phyloP scores from a whole-genome alignment of 2,888 invertebrate species.

The Aquatica leii region DNA sequence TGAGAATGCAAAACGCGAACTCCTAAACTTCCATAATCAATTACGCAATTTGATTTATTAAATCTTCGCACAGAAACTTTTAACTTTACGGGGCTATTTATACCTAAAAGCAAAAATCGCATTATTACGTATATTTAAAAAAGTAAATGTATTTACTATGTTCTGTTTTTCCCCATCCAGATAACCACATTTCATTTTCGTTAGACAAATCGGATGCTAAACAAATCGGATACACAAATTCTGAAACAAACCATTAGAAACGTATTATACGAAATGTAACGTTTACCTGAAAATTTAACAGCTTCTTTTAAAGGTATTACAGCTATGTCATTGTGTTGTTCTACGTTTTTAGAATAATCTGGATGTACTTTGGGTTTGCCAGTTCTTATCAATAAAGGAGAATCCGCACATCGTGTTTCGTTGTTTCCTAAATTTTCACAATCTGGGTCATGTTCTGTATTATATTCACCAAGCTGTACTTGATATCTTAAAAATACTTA shows the following conservation, averaged over 20 bases:
- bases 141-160: slow-evolving; percentile 41
- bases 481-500: slow-evolving; percentile 42
- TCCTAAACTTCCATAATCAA: slow-evolving; percentile 62
- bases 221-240: slow-evolving; percentile 56
- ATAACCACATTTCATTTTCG: slow-evolving; percentile 51
- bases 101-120: slow-evolving; percentile 41
- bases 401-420: slow-evolving; percentile 57
- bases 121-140: neutral
- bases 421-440: slow-evolving; percentile 58
- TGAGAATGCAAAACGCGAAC: slow-evolving; percentile 66
- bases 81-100: slow-evolving; percentile 63
- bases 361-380: slow-evolving; percentile 59
- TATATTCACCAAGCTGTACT: slow-evolving; percentile 62
- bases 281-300: slow-evolving; percentile 60
- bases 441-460: slow-evolving; percentile 59
- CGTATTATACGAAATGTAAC: too few species aligned
- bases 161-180: slow-evolving; percentile 66
- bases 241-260: slow-evolving; percentile 35
- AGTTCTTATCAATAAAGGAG: slow-evolving; percentile 57
- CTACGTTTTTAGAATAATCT: slow-evolving; percentile 52
- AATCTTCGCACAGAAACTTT: slow-evolving; percentile 70
- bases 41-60: slow-evolving; percentile 63
- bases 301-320: slow-evolving; percentile 58
- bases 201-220: slow-evolving; percentile 37
- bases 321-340: slow-evolving; percentile 61